Evolutionary conservation across 92 coral and sea anemone genomes (phyloP).

Genomic region (Diadumene lineata): DNA sequence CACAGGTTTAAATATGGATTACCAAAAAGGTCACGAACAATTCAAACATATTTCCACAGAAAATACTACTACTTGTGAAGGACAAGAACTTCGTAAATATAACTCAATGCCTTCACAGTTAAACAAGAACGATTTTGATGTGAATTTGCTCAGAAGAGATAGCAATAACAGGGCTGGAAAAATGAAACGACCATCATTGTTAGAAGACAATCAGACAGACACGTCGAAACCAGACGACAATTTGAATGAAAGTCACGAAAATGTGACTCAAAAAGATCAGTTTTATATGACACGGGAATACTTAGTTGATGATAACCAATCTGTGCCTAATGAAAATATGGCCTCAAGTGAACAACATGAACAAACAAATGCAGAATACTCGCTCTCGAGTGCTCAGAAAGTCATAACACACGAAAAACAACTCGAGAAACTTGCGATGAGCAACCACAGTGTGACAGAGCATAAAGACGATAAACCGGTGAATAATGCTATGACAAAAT

Average conservation of each 20-base stretch:
- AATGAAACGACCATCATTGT: not conserved
- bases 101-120: not conserved
- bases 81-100: not conserved
- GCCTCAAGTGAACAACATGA: not conserved
- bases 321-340: not conserved
- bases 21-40: conserved; percentile 17
- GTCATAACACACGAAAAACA: not conserved
- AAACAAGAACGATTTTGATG: not conserved
- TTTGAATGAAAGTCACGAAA: not conserved
- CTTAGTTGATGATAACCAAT: not conserved
- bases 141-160: not conserved
- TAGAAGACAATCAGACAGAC: not conserved
- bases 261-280: not conserved
- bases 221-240: not conserved
- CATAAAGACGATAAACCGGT: not conserved
- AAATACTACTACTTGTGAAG: not conserved
- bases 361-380: not conserved
- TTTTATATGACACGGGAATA: not conserved
- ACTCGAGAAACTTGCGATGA: not conserved
- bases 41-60: not conserved
- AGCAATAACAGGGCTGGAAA: no score
- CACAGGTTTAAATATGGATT: conserved; percentile 14
- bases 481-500: not conserved
- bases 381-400: not conserved
- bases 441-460: not conserved